Evolutionary conservation across 2,797 vertebrate species (phyloP), one percentile per base, ranked within the genome.

Genomic region (Sphaeramia orbicularis): DNA sequence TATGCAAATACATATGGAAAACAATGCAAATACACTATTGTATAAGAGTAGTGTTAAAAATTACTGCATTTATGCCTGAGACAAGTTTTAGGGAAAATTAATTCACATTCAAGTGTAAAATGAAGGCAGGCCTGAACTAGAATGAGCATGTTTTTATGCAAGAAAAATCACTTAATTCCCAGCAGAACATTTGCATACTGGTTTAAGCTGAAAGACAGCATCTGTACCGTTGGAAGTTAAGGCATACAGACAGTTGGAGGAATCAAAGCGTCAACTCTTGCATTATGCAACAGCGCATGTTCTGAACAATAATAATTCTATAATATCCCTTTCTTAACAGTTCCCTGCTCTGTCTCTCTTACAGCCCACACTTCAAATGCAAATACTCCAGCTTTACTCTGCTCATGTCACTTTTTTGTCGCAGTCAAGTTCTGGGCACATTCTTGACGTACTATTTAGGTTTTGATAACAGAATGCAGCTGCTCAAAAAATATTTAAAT

Each of bases 151-250:
- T 77, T 83, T 86, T 84, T 74, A 75, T 86, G 73, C 67, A 55
- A 35, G 71, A 71, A 57, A 74, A 65, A 76, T 27, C 57, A 62
- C 16, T 74, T 60, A 65, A 84, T 74, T 87, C 81, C 73, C 79
- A 58, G 49, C 67, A 74, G 68, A 65, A 66, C 65, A 89, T 91
- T 89, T 89, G 80, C 85, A 89, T 89, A 68, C 42, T 36, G 47
- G 78, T 81, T 85, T 63, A 80, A 71, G 63, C 66, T 78, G 55
- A 82, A 79, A 76, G 80, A 78, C 75, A 18, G 62, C 60, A 62
- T 76, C 57, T 61, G 60, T 63, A 68, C 51, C 24, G 37, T 74
- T 78, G 76, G 57, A 85, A 75, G 76, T 86, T 67, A 59, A 85
- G 64, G 47, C 72, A 54, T 45, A 66, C 56, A 61, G 81, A 52